A percentile compares a stretch with the other conserved stretches of the same genome.
Conservation (phyloP, 2,888 invertebrate species). For the Drosophila merina region DNA sequence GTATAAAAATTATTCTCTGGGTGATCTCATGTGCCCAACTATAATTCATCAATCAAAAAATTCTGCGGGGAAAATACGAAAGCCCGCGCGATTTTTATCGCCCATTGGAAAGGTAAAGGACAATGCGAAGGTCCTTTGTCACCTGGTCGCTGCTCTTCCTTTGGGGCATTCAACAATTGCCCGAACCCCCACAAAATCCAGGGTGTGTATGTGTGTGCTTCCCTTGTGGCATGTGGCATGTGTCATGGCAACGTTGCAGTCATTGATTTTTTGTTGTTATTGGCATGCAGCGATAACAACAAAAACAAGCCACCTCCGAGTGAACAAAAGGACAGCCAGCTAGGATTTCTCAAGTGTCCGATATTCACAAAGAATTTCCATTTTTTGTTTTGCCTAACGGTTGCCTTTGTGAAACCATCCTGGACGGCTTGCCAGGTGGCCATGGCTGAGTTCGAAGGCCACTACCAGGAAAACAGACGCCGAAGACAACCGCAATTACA, state of each 20-base stretch:
- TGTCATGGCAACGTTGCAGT: constrained; percentile 69
- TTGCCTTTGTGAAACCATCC: constrained; percentile 12
- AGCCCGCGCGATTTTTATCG: constrained; percentile 61
- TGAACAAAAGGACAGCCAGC: constrained; percentile 49
- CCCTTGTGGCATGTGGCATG: constrained; percentile 21
- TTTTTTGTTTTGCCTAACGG: constrained; percentile 13
- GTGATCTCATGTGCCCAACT: neutral
- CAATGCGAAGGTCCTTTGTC: constrained; percentile 45
- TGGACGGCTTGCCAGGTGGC: constrained; percentile 36
- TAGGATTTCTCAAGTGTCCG: constrained; percentile 57
- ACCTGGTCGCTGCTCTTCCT: constrained; percentile 38
- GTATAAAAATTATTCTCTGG: neutral
- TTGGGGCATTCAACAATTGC: constrained; percentile 55
- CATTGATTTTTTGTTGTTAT: constrained; percentile 68
- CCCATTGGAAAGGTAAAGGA: constrained; percentile 35
- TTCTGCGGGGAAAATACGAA: constrained; percentile 46
- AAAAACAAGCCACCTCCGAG: constrained; percentile 12
- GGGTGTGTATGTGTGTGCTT: constrained; percentile 36
- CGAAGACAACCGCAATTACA: constrained; percentile 22
- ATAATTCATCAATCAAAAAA: constrained; percentile 44
- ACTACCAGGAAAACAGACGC: constrained; percentile 36
- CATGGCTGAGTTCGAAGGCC: constrained; percentile 54
- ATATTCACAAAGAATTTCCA: constrained; percentile 47
- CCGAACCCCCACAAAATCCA: neutral
- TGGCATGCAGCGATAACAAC: constrained; percentile 54